A percentile compares a stretch with the other conserved stretches of the same genome.
Conservation (phyloP, 2,888 invertebrate species). For the Onchidella celtica region DNA sequence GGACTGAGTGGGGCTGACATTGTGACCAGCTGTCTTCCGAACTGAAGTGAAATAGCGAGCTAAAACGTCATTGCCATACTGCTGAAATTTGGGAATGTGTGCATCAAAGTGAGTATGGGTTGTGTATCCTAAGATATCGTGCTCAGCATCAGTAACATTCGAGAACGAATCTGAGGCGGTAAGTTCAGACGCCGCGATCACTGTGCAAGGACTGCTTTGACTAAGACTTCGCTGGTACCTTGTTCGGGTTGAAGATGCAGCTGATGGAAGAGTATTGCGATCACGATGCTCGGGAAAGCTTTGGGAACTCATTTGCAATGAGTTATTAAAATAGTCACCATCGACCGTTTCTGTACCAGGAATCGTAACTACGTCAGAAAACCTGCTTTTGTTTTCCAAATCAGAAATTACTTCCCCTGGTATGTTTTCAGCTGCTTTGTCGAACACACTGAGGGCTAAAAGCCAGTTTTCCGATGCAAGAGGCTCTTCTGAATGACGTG, state of each 20-base stretch:
- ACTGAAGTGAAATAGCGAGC: no score
- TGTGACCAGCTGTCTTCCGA: no score
- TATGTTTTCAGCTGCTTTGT: slow-evolving; percentile 19
- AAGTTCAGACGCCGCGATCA: not conserved
- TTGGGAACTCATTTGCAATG: no score
- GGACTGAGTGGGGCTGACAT: no score
- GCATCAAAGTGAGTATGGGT: no score
- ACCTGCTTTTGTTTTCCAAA: no score
- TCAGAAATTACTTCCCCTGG: not conserved
- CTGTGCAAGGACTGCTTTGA: not conserved
- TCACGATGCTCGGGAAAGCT: not conserved
- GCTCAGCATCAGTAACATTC: not conserved
- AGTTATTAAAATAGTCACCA: no score
- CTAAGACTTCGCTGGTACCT: not conserved
- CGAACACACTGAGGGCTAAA: slow-evolving; percentile 1
- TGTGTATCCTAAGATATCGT: not conserved
- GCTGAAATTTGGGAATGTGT: no score
- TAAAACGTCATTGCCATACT: no score
- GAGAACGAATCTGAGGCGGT: not conserved
- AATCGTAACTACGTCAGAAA: not conserved
- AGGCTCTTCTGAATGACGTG: not conserved
- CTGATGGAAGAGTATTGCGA: not conserved
- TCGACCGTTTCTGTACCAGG: not conserved
- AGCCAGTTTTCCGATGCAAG: not conserved
- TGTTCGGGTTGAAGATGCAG: not conserved